phyloP scores from a whole-genome alignment of 30 jellyfish, hydroid and myxozoan species.

The Hydra vulgaris region DNA sequence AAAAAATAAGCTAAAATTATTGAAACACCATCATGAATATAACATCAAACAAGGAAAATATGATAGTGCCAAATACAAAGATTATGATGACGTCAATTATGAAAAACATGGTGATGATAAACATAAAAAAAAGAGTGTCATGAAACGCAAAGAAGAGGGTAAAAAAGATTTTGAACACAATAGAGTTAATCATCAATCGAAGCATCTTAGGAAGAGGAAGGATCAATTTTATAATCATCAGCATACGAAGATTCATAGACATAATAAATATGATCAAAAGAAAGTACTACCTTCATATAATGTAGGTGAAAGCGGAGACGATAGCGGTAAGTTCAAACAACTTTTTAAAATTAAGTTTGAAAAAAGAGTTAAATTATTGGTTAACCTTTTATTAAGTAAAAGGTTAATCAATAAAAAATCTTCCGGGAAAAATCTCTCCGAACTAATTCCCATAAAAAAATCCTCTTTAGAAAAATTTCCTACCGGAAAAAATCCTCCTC shows the following conservation, averaged over 20 bases:
- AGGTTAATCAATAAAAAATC: too few species aligned
- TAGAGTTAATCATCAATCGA: constrained; percentile 3
- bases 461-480: too few species aligned
- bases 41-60: not conserved
- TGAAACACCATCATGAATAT: constrained; percentile 8
- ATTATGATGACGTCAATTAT: not conserved
- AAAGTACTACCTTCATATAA: too few species aligned
- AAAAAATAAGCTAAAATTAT: not conserved
- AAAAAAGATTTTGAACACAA: not conserved
- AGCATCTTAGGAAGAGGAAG: constrained; percentile 3
- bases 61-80: not conserved
- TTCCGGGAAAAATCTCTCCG: too few species aligned
- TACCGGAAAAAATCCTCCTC: too few species aligned
- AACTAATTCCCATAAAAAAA: too few species aligned
- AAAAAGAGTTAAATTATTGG: too few species aligned
- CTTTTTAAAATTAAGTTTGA: not conserved
- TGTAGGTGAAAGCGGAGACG: constrained; percentile 32
- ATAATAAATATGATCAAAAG: constrained; percentile 36
- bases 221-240: constrained; percentile 8
- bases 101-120: not conserved
- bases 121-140: not conserved
- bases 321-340: not conserved
- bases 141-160: not conserved
- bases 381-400: too few species aligned
- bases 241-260: constrained; percentile 26